Evolutionary conservation across 2,888 invertebrate species (phyloP).

Genomic region (Trachelus iudaicus): DNA sequence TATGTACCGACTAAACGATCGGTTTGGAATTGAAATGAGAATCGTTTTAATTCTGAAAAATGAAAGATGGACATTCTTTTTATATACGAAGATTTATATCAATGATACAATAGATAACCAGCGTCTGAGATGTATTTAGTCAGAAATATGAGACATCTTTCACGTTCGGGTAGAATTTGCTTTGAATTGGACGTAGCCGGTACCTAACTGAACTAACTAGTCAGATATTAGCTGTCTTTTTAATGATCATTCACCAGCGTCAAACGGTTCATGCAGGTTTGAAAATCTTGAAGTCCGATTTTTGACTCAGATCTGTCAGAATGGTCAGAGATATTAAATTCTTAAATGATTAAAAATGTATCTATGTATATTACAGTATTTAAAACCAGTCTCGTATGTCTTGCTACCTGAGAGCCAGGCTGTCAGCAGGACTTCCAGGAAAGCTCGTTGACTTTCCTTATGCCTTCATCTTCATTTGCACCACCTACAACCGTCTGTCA

Average conservation of each 20-base stretch:
- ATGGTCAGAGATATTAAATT: neutral
- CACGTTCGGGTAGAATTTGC: conserved; percentile 14
- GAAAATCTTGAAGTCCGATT: neutral
- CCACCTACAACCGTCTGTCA: neutral
- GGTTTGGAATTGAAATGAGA: neutral
- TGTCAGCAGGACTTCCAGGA: neutral
- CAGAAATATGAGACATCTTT: neutral
- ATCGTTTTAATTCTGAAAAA: neutral
- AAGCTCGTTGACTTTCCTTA: neutral
- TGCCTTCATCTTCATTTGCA: neutral
- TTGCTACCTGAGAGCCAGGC: neutral
- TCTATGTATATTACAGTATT: neutral
- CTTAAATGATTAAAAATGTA: neutral
- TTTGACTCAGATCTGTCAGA: neutral
- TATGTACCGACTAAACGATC: neutral
- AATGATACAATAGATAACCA: neutral
- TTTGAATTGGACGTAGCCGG: conserved; percentile 22
- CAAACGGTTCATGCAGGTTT: neutral
- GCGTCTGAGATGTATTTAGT: neutral
- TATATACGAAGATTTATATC: neutral
- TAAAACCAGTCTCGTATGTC: neutral
- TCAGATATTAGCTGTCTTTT: conserved; percentile 13
- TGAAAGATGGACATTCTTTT: neutral
- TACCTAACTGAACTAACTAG: conserved; percentile 20
- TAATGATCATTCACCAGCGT: neutral